A percentile compares a stretch with the other conserved stretches of the same genome.
Conservation (phyloP, 2,888 invertebrate genomes). For the Heliconius sara region DNA sequence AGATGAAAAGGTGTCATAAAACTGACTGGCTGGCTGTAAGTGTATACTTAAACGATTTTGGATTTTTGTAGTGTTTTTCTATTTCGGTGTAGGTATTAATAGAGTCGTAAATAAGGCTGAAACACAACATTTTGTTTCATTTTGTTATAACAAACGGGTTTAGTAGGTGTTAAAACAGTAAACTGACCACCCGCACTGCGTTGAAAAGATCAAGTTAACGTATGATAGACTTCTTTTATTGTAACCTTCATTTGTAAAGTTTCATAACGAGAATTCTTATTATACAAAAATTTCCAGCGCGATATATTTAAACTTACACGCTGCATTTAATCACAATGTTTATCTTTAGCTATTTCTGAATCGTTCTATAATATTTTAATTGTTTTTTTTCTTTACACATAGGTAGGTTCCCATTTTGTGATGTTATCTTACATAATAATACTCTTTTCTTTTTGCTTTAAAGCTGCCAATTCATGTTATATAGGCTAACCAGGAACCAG, state of each 20-base stretch:
- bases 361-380: background rate
- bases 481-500: too few species aligned
- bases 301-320: background rate
- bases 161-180: constrained; percentile 31
- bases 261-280: background rate
- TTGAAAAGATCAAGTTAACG: constrained; percentile 18
- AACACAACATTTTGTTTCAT: constrained; percentile 30
- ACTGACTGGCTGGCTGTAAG: constrained; percentile 24
- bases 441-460: background rate
- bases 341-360: background rate
- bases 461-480: too few species aligned
- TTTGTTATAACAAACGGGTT: constrained; percentile 37
- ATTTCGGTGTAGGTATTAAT: constrained; percentile 33
- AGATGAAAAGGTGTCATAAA: constrained; percentile 38
- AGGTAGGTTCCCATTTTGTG: background rate
- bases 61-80: constrained; percentile 13
- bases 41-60: constrained; percentile 24
- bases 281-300: background rate
- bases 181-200: constrained; percentile 29
- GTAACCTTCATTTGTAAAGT: background rate
- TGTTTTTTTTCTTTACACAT: background rate
- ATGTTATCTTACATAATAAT: background rate
- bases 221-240: constrained; percentile 21
- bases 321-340: background rate
- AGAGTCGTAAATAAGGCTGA: constrained; percentile 36